Conservation (phyloP, 2,888 invertebrate species). For the Sesia apiformis region DNA sequence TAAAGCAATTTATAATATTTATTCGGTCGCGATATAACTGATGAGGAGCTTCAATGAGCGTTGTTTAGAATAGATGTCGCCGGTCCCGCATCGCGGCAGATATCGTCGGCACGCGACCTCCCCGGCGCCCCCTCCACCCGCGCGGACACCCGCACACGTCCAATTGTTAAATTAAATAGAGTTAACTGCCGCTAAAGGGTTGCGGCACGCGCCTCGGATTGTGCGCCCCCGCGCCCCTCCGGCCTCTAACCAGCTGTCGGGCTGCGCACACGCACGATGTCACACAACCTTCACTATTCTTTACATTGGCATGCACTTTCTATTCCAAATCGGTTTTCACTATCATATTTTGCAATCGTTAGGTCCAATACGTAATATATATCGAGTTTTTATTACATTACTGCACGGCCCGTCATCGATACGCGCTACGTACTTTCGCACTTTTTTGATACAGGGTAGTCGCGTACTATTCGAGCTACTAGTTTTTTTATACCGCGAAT, state of each 20-base stretch:
- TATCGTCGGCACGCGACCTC: constrained; percentile 7
- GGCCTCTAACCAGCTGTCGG: constrained; percentile 16
- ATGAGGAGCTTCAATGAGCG: constrained; percentile 7
- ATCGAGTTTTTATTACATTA: no score
- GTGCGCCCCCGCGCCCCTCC: constrained; percentile 17
- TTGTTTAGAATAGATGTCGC: not conserved
- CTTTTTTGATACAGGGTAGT: no score
- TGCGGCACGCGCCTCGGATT: constrained; percentile 15
- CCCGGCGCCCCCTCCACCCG: constrained; percentile 5
- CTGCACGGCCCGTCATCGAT: no score
- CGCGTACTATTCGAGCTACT: no score
- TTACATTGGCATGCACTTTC: constrained; percentile 5
- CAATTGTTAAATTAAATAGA: constrained; percentile 36
- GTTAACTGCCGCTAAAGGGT: constrained; percentile 29
- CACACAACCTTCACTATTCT: constrained; percentile 12
- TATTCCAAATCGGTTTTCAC: constrained; percentile 26
- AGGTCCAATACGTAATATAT: no score
- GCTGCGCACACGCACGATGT: constrained; percentile 10
- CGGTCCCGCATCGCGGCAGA: constrained; percentile 20
- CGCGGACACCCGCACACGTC: constrained; percentile 1
- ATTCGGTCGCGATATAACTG: constrained; percentile 34
- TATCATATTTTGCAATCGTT: no score
- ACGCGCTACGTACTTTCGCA: no score
- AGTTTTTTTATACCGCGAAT: no score
- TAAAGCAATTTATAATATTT: constrained; percentile 55